Conservation (phyloP, 2,888 invertebrate genomes). For the Ctenicera cuprea region DNA sequence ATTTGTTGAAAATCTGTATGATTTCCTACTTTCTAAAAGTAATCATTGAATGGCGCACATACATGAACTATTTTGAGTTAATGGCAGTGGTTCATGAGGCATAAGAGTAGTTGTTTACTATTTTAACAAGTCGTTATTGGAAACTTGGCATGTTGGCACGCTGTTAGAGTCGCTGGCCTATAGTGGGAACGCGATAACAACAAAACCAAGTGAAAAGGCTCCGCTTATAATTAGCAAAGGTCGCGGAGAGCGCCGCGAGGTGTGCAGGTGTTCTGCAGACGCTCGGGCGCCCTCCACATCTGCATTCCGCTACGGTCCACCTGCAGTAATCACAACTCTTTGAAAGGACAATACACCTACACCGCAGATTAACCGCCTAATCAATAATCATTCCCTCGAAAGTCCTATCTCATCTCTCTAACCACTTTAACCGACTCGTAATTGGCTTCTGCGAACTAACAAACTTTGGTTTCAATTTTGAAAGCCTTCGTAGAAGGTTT, state of each 20-base stretch:
- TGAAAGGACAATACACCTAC: conserved; percentile 53
- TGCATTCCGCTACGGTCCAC: conserved; percentile 65
- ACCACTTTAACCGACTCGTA: not conserved
- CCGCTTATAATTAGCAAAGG: conserved; percentile 71
- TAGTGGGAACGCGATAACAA: conserved; percentile 50
- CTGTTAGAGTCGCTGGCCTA: conserved; percentile 46
- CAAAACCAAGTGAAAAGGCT: conserved; percentile 63
- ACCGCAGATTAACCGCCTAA: conserved; percentile 34
- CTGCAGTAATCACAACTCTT: conserved; percentile 53
- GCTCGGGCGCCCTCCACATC: conserved; percentile 68
- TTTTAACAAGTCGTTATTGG: conserved; percentile 50
- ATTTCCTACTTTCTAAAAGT: too few relatives aligned
- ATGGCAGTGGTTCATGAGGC: conserved; percentile 15
- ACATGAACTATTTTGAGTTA: conserved; percentile 11
- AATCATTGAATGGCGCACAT: not conserved
- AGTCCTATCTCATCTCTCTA: conserved; percentile 16
- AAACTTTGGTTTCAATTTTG: not conserved
- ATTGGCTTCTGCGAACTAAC: conserved; percentile 1
- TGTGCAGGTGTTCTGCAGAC: conserved; percentile 71
- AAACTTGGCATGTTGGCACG: conserved; percentile 45
- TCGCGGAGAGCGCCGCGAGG: conserved; percentile 70
- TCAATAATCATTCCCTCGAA: conserved; percentile 27
- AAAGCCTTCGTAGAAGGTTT: too few relatives aligned
- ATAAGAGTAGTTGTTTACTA: conserved; percentile 36
- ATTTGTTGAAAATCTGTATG: too few relatives aligned